Percentiles rank a stretch among this genome's conserved stretches.
Evolutionary conservation across 2,797 vertebrate species (phyloP).

Genomic region (Lutjanus campechanus): DNA sequence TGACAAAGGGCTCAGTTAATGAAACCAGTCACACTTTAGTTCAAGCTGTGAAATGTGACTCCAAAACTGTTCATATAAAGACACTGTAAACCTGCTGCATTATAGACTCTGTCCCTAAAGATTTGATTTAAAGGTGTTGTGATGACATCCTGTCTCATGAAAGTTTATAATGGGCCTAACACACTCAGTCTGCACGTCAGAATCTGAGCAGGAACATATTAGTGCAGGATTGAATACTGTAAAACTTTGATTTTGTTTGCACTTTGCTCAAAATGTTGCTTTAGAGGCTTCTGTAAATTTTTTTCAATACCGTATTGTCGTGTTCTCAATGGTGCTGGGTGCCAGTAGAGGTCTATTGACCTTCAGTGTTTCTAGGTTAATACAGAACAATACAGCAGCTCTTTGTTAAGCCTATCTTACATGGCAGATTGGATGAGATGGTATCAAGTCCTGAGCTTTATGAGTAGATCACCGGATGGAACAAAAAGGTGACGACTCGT

Average conservation of each 20-base stretch:
- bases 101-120: background rate
- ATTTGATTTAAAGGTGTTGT: background rate
- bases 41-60: background rate
- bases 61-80: background rate
- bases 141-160: background rate
- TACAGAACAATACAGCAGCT: background rate
- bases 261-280: background rate
- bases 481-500: conserved; percentile 7
- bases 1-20: background rate
- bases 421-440: background rate
- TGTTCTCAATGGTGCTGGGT: background rate
- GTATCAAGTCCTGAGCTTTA: conserved; percentile 7
- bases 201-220: background rate
- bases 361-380: background rate
- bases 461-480: conserved; percentile 27
- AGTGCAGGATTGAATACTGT: background rate
- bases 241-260: background rate
- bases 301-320: background rate
- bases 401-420: background rate
- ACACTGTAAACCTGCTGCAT: background rate
- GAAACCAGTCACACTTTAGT: background rate
- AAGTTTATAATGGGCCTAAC: background rate
- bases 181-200: background rate
- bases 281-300: background rate
- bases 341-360: background rate